These are phyloP conservation scores for Odontophorus gujanensis DNA, from an alignment of 2,113 vertebrate species.

Conservation along the genomic window DNA sequence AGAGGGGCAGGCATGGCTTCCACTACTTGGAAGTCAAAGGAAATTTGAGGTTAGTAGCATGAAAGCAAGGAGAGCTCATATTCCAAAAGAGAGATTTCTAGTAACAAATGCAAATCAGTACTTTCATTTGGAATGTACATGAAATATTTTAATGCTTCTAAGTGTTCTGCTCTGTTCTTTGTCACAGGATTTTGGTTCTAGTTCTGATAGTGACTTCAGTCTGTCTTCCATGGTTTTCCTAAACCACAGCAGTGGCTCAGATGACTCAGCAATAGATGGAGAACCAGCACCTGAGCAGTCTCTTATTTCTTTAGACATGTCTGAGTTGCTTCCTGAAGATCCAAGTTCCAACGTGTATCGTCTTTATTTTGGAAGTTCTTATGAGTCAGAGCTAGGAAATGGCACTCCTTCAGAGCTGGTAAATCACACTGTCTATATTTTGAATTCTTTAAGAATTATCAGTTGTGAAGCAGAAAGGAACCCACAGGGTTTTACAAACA, in stretches of 20 bases:
- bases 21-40: neutral
- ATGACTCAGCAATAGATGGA: conserved; percentile 87
- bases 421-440: neutral
- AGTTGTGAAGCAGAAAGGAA: neutral
- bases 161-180: conserved; percentile 5
- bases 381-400: conserved; percentile 90
- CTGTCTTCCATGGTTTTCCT: conserved; percentile 96
- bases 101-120: neutral
- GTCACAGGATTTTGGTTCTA: conserved; percentile 85
- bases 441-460: neutral
- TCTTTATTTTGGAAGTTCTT: conserved; percentile 96
- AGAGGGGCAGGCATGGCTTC: neutral
- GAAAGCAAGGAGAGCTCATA: neutral
- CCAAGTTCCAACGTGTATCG: conserved; percentile 88
- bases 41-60: neutral
- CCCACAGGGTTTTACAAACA: neutral
- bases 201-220: conserved; percentile 93
- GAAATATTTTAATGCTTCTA: neutral
- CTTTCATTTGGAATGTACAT: neutral
- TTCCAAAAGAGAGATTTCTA: neutral
- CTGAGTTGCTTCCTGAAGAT: conserved; percentile 83
- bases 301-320: conserved; percentile 82
- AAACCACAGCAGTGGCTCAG: conserved; percentile 93
- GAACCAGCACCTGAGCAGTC: conserved; percentile 86
- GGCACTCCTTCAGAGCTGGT: conserved; percentile 87